These are phyloP conservation scores for Oreochromis mossambicus DNA, from an alignment of 2,797 vertebrate genomes.

Conservation along the genomic window DNA sequence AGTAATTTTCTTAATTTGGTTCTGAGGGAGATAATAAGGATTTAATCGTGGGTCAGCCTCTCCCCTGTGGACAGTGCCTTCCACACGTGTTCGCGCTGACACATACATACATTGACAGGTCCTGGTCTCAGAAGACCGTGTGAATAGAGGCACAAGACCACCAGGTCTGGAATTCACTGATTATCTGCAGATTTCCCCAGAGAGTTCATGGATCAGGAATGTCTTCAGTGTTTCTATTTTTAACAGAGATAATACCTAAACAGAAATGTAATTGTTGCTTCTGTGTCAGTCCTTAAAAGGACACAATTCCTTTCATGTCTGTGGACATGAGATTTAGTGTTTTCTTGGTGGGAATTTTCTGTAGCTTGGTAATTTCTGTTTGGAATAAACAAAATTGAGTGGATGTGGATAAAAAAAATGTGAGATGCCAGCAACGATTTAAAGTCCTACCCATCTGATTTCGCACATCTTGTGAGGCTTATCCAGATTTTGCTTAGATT, in stretches of 20 bases:
- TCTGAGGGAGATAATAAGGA: constrained; percentile 61
- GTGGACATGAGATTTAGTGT: background rate
- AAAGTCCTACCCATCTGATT: background rate
- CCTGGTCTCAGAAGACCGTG: constrained; percentile 29
- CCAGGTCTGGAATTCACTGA: constrained; percentile 59
- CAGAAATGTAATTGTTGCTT: constrained; percentile 27
- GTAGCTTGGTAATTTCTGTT: background rate
- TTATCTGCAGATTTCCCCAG: constrained; percentile 69
- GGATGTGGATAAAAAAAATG: background rate
- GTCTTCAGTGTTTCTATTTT: constrained; percentile 35
- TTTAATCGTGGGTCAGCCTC: constrained; percentile 50
- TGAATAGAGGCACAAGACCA: constrained; percentile 29
- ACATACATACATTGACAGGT: constrained; percentile 34
- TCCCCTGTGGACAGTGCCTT: background rate
- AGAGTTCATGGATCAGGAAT: constrained; percentile 21
- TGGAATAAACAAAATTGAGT: background rate
- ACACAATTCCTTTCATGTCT: constrained; percentile 1
- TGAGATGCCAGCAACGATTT: background rate
- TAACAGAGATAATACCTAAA: constrained; percentile 14
- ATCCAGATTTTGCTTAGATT: background rate
- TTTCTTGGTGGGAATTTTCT: background rate
- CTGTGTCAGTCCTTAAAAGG: constrained; percentile 7
- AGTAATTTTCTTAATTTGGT: constrained; percentile 66
- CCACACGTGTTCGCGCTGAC: constrained; percentile 6
- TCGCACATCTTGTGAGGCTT: background rate